Evolutionary conservation across 2,113 vertebrate genomes (phyloP), one percentile per base, ranked within the genome.

Genomic region (Plecturocebus donacophilus): DNA sequence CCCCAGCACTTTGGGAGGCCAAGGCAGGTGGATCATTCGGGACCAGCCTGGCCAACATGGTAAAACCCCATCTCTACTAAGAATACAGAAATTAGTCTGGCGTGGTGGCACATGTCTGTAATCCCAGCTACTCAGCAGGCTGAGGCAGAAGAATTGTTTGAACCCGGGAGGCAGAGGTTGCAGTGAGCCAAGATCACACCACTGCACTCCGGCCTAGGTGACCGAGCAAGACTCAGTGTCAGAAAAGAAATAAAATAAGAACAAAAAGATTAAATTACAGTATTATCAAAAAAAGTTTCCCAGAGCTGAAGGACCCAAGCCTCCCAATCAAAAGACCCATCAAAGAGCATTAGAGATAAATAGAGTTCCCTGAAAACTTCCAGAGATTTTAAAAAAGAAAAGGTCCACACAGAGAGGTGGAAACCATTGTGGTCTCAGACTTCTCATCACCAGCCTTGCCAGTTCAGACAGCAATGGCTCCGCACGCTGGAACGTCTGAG

Each of bases 391-490:
- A 64, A 11, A 64, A n/a, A 30, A 42, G 32, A 9, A 11, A 61
- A 56, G 76, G 7, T 47, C 1, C 45, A n/a, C 79, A 45, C 5
- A 5, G 20, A 80, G 64, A 2, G 47, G 0, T 1, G 9, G 49
- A 47, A 30, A 12, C 32, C 40, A 9, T 49, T 19, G 0, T 0
- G 30, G 35, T 5, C 40, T 27, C 5, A 0, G 35, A 21, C 45
- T 21, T 17, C 77, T 49, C 58, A 4, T 30, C 17, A 8, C 42
- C 21, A 70, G 23, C 52, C 45, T 3, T 0, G 11, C 61, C 45
- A 35, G 40, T 58, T 17, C 0, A 42, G 81, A 19, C 35, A 32
- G 21, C 45, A 23, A 3, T 4, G 14, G 8, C 4, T 13, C 3
- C 6, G 13, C 0, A 8, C 71, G 8, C 49, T 20, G 61, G 27